Conservation (phyloP, 2,888 invertebrate species). For the Dryococelus australis region DNA sequence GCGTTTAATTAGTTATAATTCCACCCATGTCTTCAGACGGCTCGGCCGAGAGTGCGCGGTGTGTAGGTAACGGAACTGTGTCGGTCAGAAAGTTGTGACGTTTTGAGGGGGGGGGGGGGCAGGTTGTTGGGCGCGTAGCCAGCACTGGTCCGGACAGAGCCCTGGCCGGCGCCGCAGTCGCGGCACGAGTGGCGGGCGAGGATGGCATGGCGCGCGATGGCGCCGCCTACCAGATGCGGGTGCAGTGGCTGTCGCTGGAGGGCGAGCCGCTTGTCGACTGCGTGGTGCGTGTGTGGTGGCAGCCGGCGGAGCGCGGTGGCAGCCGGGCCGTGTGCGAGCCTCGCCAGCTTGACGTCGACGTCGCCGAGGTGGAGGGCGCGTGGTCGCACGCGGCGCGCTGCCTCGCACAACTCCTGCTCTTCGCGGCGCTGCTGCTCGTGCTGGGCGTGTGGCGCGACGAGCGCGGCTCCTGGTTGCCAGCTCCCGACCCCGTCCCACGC, state of each 20-base stretch:
- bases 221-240: slow-evolving; percentile 43
- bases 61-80: no score
- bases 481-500: not conserved
- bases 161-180: not conserved
- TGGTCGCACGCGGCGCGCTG: slow-evolving; percentile 51
- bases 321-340: slow-evolving; percentile 46
- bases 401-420: slow-evolving; percentile 30
- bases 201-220: slow-evolving; percentile 41
- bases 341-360: slow-evolving; percentile 49
- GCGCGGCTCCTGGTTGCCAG: slow-evolving; percentile 30
- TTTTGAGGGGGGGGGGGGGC: not conserved
- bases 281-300: slow-evolving; percentile 43
- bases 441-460: slow-evolving; percentile 32
- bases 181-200: slow-evolving; percentile 12
- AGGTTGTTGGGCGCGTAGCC: slow-evolving; percentile 30
- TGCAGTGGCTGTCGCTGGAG: slow-evolving; percentile 47
- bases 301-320: slow-evolving; percentile 29
- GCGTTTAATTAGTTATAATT: no score
- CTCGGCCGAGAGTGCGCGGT: no score
- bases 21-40: no score
- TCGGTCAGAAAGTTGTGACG: no score
- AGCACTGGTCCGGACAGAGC: not conserved
- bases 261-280: slow-evolving; percentile 43
- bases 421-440: slow-evolving; percentile 36
- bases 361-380: slow-evolving; percentile 53